phyloP scores from a whole-genome alignment of 2,797 vertebrate species.

The Chaetodon trifasciatus region DNA sequence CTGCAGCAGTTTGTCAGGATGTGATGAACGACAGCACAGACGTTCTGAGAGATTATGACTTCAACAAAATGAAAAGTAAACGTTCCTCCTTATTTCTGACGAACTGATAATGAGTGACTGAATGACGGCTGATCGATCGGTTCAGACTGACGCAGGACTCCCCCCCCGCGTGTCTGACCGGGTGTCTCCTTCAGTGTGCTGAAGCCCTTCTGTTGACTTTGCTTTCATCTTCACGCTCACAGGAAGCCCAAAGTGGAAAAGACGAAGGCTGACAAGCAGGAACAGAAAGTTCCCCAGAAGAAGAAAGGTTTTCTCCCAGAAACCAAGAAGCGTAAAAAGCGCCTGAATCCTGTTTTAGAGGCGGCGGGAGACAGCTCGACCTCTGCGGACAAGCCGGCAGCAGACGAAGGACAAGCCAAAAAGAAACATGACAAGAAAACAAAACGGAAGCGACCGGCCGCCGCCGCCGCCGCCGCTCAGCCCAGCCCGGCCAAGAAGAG shows the following conservation, averaged over 20 bases:
- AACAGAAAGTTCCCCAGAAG: slow-evolving; percentile 77
- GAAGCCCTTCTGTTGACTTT: background rate
- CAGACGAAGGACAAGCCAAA: slow-evolving; percentile 62
- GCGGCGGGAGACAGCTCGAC: background rate
- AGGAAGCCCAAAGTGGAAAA: slow-evolving; percentile 92
- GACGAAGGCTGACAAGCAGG: slow-evolving; percentile 64
- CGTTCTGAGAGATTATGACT: too few species aligned
- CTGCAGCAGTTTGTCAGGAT: too few species aligned
- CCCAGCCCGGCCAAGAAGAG: slow-evolving; percentile 83
- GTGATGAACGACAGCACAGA: too few species aligned
- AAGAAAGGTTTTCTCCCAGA: slow-evolving; percentile 95
- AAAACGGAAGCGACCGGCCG: slow-evolving; percentile 71
- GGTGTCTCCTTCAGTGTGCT: background rate
- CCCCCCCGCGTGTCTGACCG: too few species aligned
- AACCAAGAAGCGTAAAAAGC: slow-evolving; percentile 92
- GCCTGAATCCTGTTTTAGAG: slow-evolving; percentile 76
- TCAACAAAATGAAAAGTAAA: too few species aligned
- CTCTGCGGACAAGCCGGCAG: slow-evolving; percentile 8
- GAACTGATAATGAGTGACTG: too few species aligned
- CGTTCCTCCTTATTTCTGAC: too few species aligned
- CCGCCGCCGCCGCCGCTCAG: slow-evolving; percentile 40
- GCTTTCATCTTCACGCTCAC: slow-evolving; percentile 35
- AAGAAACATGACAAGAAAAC: slow-evolving; percentile 76
- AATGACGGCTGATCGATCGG: too few species aligned
- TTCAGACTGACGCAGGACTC: too few species aligned